Percentiles rank a stretch among this genome's conserved stretches.
Evolutionary conservation across 2,888 invertebrate genomes (phyloP).

Genomic region (Criorhina ranunculi): DNA sequence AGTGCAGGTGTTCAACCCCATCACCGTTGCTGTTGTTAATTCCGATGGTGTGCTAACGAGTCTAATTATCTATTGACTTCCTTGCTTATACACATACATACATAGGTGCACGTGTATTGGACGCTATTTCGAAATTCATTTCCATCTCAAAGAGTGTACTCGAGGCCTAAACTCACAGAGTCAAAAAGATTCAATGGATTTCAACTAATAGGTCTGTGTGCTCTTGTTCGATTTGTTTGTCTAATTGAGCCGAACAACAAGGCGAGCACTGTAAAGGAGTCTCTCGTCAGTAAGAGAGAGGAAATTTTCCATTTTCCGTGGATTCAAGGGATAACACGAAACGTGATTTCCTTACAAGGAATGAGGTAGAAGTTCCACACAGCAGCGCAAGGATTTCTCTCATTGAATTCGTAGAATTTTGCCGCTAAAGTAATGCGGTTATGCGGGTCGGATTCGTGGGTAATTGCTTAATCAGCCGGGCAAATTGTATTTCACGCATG

Average conservation of each 20-base stretch:
- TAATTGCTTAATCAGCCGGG: slow-evolving; percentile 59
- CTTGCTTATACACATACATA: background rate
- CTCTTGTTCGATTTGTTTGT: slow-evolving; percentile 16
- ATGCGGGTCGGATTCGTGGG: slow-evolving; percentile 5
- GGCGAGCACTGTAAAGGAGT: background rate
- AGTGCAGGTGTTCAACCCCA: slow-evolving; percentile 22
- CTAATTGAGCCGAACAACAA: slow-evolving; percentile 40
- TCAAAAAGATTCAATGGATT: slow-evolving; percentile 31
- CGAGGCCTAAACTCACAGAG: background rate
- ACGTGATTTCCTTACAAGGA: slow-evolving; percentile 18
- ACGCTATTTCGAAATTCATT: background rate
- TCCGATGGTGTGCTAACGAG: slow-evolving; percentile 49
- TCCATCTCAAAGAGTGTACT: background rate
- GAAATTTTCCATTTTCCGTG: background rate
- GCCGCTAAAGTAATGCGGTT: slow-evolving; percentile 11
- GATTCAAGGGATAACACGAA: slow-evolving; percentile 11
- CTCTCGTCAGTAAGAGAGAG: background rate
- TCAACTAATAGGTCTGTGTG: slow-evolving; percentile 26
- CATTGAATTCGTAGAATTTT: background rate
- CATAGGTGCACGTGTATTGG: slow-evolving; percentile 6
- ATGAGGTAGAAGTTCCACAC: background rate
- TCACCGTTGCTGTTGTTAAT: slow-evolving; percentile 22
- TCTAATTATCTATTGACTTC: slow-evolving; percentile 45
- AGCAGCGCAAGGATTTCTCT: background rate
- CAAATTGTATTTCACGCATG: slow-evolving; percentile 56